These are phyloP conservation scores for Pycnonotus jocosus DNA, from an alignment of 2,113 vertebrate species.

Conservation along the genomic window DNA sequence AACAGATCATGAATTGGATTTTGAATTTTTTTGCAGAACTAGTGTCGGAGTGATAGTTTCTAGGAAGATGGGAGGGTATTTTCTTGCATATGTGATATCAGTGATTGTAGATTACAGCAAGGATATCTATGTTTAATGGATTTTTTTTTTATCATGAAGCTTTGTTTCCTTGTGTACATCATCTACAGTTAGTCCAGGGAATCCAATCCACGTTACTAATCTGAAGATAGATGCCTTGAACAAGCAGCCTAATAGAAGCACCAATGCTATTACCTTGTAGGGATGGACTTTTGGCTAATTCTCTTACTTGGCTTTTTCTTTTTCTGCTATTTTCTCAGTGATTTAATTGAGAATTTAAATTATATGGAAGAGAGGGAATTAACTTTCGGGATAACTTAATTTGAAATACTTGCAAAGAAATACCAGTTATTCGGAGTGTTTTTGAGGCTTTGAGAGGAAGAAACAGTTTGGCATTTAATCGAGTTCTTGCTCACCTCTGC, in stretches of 20 bases:
- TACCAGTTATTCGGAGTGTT: background rate
- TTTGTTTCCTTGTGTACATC: background rate
- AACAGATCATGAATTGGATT: background rate
- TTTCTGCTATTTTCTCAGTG: background rate
- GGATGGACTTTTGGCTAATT: background rate
- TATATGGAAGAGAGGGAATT: background rate
- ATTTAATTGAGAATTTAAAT: conserved; percentile 20
- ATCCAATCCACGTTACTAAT: background rate
- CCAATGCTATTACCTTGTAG: background rate
- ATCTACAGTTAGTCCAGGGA: background rate
- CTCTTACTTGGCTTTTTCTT: background rate
- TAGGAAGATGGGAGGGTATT: background rate
- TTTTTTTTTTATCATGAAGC: background rate
- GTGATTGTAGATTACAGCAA: background rate
- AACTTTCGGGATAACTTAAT: background rate
- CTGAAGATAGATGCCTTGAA: background rate
- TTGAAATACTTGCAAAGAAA: background rate
- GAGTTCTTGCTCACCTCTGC: background rate
- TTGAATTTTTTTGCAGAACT: background rate
- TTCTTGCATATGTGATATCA: background rate
- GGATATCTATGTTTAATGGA: background rate
- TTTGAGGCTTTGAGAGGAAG: background rate
- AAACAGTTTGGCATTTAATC: background rate
- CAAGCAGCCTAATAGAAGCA: background rate
- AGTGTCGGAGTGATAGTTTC: background rate